Conservation (phyloP, 2,797 vertebrate genomes). For the Sphaeramia orbicularis region DNA sequence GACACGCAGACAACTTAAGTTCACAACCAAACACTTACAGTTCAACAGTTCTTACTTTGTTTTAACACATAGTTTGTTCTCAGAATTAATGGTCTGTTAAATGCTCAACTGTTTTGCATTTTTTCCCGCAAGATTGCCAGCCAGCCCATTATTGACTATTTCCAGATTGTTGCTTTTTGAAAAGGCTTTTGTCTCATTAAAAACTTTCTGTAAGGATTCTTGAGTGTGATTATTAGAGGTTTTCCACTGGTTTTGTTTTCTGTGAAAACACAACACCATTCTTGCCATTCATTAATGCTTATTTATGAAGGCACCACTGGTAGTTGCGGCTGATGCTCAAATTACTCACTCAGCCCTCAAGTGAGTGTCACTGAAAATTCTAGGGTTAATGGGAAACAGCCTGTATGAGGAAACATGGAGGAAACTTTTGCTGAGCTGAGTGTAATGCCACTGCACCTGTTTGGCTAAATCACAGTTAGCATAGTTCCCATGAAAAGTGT, state of each 20-base stretch:
- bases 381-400: constrained; percentile 47
- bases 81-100: background rate
- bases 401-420: constrained; percentile 10
- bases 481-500: constrained; percentile 12
- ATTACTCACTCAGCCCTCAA: constrained; percentile 28
- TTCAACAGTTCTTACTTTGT: background rate
- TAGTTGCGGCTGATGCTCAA: constrained; percentile 24
- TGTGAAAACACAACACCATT: constrained; percentile 8
- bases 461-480: constrained; percentile 14
- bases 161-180: background rate
- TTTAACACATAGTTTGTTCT: no score
- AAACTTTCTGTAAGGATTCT: background rate
- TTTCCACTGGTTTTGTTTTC: constrained; percentile 27
- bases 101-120: constrained; percentile 1
- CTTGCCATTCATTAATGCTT: constrained; percentile 31
- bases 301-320: constrained; percentile 21
- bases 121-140: background rate
- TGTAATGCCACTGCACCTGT: constrained; percentile 35
- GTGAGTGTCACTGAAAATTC: constrained; percentile 31
- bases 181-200: background rate
- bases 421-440: constrained; percentile 6
- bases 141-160: background rate
- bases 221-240: constrained; percentile 10
- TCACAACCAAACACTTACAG: constrained; percentile 19
- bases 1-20: constrained; percentile 27